Conservation (phyloP, 2,888 invertebrate species). For the Alsophila aescularia region DNA sequence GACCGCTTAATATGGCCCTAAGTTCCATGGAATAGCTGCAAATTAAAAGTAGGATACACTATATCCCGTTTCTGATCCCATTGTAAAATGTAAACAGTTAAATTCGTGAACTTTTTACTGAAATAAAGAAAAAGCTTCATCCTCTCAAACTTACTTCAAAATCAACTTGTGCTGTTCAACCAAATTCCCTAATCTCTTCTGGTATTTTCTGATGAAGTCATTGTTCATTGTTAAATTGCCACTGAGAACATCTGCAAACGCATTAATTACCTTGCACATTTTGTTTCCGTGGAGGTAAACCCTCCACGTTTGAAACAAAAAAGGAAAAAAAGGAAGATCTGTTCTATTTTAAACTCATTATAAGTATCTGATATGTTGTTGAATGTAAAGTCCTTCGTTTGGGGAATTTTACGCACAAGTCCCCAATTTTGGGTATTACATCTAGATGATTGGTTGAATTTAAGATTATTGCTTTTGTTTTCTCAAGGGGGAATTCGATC, state of each 20-base stretch:
- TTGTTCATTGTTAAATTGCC: conserved; percentile 42
- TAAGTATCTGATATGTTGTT: conserved; percentile 7
- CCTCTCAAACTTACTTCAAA: conserved; percentile 55
- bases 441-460: no score
- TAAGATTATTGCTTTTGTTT: no score
- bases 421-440: no score
- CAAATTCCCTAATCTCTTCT: conserved; percentile 56
- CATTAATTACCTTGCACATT: conserved; percentile 27
- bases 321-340: no score
- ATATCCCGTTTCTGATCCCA: no score
- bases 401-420: no score
- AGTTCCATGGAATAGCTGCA: conserved; percentile 61
- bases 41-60: conserved; percentile 5
- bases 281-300: conserved; percentile 17
- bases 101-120: no score
- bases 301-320: no score
- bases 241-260: conserved; percentile 27
- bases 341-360: conserved; percentile 16
- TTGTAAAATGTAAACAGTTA: no score
- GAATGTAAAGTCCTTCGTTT: no score
- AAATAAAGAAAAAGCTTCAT: neutral
- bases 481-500: no score
- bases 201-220: conserved; percentile 52
- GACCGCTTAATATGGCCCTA: conserved; percentile 58
- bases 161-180: conserved; percentile 64